Base-by-base conservation (phyloP, 2,797 vertebrate genomes). In the Eulemur mongoz region DNA sequence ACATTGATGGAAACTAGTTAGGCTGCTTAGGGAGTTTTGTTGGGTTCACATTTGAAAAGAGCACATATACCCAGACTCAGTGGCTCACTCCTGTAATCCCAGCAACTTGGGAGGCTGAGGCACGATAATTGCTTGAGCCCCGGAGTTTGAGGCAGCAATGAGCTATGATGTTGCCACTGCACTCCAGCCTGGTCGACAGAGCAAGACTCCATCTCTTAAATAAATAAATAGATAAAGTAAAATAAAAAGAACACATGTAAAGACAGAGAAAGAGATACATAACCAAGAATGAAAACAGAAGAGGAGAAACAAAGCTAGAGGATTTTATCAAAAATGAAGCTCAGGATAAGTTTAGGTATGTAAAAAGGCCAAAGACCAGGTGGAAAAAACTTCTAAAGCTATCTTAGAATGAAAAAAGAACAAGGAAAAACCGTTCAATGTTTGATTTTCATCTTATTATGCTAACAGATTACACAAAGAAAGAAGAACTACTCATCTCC, bases 371-470 rank as follows among this genome's bases (percentile, higher is more conserved):
- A 59, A 89, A 92, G 20, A 65, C 8, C 22, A 50, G 7, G 15
- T 17, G n/a, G 8, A 12, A 17, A 43, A 80, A 50, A 73, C 83
- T 72, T 92, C 72, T 75, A 57, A 86, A 80, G 65, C 54, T 86
- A 30, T 45, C 12, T 40, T 69, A 82, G n/a, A 72, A 32, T 94
- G 69, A 82, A 65, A 83, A 89, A 80, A 59, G 27, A 72, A 61
- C 15, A 65, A 93, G 40, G 48, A 79, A 91, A 87, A 94, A 82
- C 2, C 35, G 50, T 32, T 92, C 12, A 32, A 61, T 80, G 35
- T 86, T 90, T 91, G 73, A 70, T 92, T 95, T 97, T 80, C 63
- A 82, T 93, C 75, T 97, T 81, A 83, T 72, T 89, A 80, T 89
- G 50, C 45, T 89, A 89, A 97, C 57, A 85, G 57, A 89, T 92